Base-by-base conservation (phyloP, 1,140 invertebrate species). In the Trachymyrmex cornetzi region DNA sequence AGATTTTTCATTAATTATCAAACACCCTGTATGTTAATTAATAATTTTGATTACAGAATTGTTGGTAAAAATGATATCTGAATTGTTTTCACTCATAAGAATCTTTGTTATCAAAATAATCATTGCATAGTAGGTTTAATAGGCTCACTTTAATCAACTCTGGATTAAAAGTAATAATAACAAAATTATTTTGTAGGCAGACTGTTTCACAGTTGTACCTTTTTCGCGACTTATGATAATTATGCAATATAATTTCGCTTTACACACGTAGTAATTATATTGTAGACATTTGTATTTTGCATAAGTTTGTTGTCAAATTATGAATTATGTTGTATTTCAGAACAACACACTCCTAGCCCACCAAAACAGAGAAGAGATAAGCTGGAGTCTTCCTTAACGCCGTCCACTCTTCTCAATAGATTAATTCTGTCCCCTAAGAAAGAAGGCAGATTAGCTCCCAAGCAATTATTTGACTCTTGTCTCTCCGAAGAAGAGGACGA, bases 351-450 rank as follows among this genome's bases (percentile, higher is more conserved):
- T 44, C n/a, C 53, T 30, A 79, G 77, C 44, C 93, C 93, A 9
- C 91, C 93, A 3, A 94, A 94, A 67, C 93, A 94, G 57, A 91
- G 72, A 61, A 94, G 72, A 50, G 22, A 48, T 11, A 57, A 38
- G 14, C 12, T 69, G 61, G 80, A 53, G 16, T 88, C 93, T 44
- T 87, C 93, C 24, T 75, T 72, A 11, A 94, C 94, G 19, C 93
- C 93, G 1, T 92, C 91, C 7, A 89, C 84, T 11, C 86, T 94
- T 19, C 38, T 94, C 50, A 48, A 89, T 59, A 87, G 88, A 63
- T 80, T 94, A 7, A 82, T 90, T 84, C 71, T 94, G 16, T 89
- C 92, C 0, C 34, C 85, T 3, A 27, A 82, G 1, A 92, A 72
- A 1, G 67, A 87, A 38, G 88, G 88, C 3, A 91, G 86, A 63